A percentile compares a stretch with the other conserved stretches of the same genome.
phyloP scores from a whole-genome alignment of 64 coral and sea anemone species.

The Hydrozoanthus tunicans region DNA sequence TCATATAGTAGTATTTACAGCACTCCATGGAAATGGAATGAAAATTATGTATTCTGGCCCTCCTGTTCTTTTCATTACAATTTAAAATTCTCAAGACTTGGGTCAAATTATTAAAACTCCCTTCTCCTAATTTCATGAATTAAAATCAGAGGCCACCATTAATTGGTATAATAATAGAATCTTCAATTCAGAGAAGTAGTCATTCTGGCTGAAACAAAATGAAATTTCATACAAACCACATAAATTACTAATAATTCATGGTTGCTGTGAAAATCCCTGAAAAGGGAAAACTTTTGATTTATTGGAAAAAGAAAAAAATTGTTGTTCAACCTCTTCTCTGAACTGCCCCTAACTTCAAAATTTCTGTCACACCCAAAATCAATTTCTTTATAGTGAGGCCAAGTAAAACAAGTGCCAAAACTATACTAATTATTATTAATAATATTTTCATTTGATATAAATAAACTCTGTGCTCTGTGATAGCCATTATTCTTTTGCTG shows the following conservation, averaged over 20 bases:
- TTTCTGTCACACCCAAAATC: neutral
- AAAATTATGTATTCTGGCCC: slow-evolving; percentile 2
- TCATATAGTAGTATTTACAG: slow-evolving; percentile 48
- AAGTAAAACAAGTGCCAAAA: slow-evolving; percentile 52
- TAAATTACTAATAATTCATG: neutral
- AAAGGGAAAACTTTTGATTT: neutral
- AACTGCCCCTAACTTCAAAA: neutral
- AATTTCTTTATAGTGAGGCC: neutral
- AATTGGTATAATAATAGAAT: neutral
- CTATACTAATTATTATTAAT: slow-evolving; percentile 37
- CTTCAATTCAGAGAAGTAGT: neutral
- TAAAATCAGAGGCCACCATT: slow-evolving; percentile 3
- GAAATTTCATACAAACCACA: neutral
- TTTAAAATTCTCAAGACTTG: slow-evolving; percentile 36
- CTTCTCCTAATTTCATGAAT: neutral
- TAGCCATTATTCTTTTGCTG: slow-evolving; percentile 8
- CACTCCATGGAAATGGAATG: slow-evolving; percentile 37
- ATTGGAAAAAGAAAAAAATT: neutral
- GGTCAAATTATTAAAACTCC: slow-evolving; percentile 31
- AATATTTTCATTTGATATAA: slow-evolving; percentile 61
- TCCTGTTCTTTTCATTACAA: neutral
- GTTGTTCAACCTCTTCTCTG: neutral
- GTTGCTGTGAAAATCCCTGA: neutral
- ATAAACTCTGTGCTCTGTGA: slow-evolving; percentile 35
- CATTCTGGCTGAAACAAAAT: neutral